Evolutionary conservation across 2,797 vertebrate species (phyloP), one percentile per base, ranked within the genome.

Genomic region (Hyperoplus immaculatus): DNA sequence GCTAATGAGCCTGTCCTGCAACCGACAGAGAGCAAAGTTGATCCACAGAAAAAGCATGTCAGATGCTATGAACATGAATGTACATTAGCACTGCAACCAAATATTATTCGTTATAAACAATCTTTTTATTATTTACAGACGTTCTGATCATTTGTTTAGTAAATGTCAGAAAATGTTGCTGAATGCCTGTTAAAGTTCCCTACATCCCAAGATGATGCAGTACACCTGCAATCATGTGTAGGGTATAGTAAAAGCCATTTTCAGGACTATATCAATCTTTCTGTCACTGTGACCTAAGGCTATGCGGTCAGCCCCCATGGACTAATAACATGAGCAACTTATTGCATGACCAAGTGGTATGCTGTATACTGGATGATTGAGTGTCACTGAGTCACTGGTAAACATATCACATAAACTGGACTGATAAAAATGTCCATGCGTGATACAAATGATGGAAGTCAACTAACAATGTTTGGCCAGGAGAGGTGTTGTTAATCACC

Each of bases 401-500:
- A 50, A 71, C 70, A 72, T 46, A 63, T 68, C 21, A 63, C 42
- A 38, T 70, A 21, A 64, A 73, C 42, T 14, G 41, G 54, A 59
- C 59, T 42, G 50, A 73, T 82, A 69, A 74, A 77, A 71, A 60
- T 71, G 64, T 62, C 46, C 41, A 15, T 50, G 57, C 38, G 14
- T 41, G 62, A 70, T 68, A 45, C 73, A 77, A 69, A 69, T 64
- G 36, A 69, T 64, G 8, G 10, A 42, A 50, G 67, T 56, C 14
- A 2, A 39, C 55, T 38, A 47, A 14, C 43, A 62, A 53, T 38
- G 57, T 67, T 75, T 71, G 58, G 74, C 69, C 14, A 42, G 47
- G 38, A 68, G 16, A 78, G 50, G 70, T 71, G 79, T 51, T 70
- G 49, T 73, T 70, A 78, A 80, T 81, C 75, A 58, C 57, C 21